phyloP scores from a whole-genome alignment of 2,888 invertebrate genomes.

The Physocephala rufipes region DNA sequence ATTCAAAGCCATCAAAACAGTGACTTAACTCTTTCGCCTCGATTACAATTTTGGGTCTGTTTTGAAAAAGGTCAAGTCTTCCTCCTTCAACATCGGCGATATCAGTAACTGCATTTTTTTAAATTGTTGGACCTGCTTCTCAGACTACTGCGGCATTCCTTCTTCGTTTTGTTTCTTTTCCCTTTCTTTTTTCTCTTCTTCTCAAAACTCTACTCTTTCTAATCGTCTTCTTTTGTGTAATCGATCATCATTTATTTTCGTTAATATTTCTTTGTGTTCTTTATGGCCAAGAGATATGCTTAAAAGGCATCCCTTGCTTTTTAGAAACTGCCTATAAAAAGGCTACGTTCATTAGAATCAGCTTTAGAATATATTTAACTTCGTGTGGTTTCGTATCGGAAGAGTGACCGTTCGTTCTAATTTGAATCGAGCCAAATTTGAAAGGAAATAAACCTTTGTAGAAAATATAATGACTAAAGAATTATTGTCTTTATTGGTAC shows the following conservation, averaged over 20 bases:
- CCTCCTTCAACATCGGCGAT: too few species aligned
- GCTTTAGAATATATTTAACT: slow-evolving; percentile 53
- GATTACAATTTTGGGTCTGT: too few species aligned
- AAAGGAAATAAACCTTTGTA: slow-evolving; percentile 1
- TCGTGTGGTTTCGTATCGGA: slow-evolving; percentile 38
- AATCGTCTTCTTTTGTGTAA: background rate
- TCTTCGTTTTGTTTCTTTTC: slow-evolving; percentile 8
- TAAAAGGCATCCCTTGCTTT: too few species aligned
- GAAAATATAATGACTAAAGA: slow-evolving; percentile 14
- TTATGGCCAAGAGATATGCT: background rate
- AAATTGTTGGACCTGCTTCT: slow-evolving; percentile 22
- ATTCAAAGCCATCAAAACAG: too few species aligned
- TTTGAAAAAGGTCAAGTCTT: too few species aligned
- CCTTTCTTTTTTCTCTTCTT: background rate
- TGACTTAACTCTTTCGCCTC: too few species aligned
- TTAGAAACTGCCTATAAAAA: slow-evolving; percentile 52
- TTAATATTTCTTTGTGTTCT: background rate
- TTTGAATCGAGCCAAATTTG: background rate
- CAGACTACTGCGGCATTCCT: background rate
- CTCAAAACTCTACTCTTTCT: background rate
- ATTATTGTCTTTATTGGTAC: slow-evolving; percentile 18
- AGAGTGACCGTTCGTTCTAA: slow-evolving; percentile 1
- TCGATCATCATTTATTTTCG: background rate
- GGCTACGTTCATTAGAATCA: slow-evolving; percentile 29
- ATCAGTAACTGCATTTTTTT: background rate